Conservation (phyloP, 2,797 vertebrate genomes). For the Peromyscus nudipes region DNA sequence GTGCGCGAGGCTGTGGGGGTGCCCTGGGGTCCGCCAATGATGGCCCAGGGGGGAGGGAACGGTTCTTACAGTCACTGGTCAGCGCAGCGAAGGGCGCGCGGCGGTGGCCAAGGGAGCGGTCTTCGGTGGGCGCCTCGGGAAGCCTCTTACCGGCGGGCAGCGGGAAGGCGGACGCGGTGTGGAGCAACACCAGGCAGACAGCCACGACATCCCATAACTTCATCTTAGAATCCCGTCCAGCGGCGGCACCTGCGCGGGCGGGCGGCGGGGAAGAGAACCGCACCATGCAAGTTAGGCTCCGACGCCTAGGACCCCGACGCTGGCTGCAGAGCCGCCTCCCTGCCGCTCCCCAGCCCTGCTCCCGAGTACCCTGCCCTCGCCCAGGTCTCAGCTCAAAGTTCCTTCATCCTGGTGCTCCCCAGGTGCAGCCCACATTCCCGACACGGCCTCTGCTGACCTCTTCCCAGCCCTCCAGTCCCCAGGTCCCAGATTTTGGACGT, state of each 20-base stretch:
- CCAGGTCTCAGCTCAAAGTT: background rate
- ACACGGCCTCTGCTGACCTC: background rate
- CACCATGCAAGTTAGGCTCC: slow-evolving; percentile 73
- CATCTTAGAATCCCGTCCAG: slow-evolving; percentile 99
- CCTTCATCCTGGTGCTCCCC: background rate
- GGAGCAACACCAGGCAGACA: slow-evolving; percentile 99
- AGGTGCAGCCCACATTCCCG: background rate
- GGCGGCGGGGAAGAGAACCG: slow-evolving; percentile 46
- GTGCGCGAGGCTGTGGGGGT: slow-evolving; percentile 77
- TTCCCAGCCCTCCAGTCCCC: background rate
- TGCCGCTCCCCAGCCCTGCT: background rate
- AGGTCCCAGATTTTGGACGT: background rate
- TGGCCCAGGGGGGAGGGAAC: slow-evolving; percentile 79
- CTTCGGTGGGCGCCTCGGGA: slow-evolving; percentile 90
- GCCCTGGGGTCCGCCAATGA: slow-evolving; percentile 53
- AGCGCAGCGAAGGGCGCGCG: slow-evolving; percentile 88
- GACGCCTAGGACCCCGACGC: background rate
- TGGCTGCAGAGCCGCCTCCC: background rate
- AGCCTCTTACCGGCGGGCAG: slow-evolving; percentile 95
- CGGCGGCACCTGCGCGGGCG: slow-evolving; percentile 92
- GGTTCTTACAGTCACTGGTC: slow-evolving; percentile 91
- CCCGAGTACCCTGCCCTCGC: background rate
- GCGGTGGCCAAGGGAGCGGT: slow-evolving; percentile 89
- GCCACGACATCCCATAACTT: slow-evolving; percentile 99
- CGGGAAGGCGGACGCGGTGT: slow-evolving; percentile 94